Evolutionary conservation across 2,888 invertebrate genomes (phyloP).

Genomic region (Ecliptopera silaceata): DNA sequence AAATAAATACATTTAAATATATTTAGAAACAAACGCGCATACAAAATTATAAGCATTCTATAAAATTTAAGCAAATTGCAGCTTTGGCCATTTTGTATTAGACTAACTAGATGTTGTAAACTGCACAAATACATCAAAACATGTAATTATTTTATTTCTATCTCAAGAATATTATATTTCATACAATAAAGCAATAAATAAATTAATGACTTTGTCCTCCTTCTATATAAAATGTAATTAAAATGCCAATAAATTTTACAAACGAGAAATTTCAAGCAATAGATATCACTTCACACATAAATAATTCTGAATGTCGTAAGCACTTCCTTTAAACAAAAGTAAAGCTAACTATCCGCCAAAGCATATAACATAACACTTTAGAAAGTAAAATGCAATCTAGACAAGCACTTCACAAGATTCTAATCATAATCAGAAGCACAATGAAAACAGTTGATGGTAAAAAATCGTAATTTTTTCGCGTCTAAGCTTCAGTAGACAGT

Average conservation of each 20-base stretch:
- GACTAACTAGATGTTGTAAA: conserved; percentile 17
- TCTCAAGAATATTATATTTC: conserved; percentile 21
- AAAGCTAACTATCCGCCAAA: conserved; percentile 7
- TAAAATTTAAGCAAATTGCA: conserved; percentile 3
- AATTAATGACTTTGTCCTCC: conserved; percentile 28
- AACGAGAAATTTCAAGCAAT: conserved; percentile 29
- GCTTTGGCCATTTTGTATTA: conserved; percentile 1
- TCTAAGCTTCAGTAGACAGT: conserved; percentile 5
- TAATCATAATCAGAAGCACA: too few species aligned
- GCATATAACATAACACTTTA: too few species aligned
- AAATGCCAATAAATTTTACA: conserved; percentile 28
- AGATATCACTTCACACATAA: conserved; percentile 27
- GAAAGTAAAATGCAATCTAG: background rate
- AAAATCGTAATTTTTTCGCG: background rate
- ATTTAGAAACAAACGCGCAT: too few species aligned
- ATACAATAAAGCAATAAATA: conserved; percentile 29
- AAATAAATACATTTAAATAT: too few species aligned
- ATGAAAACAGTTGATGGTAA: background rate
- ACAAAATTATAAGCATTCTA: too few species aligned
- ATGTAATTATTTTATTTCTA: conserved; percentile 12
- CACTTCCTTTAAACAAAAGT: conserved; percentile 28
- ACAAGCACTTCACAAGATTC: background rate
- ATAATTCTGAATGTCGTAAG: conserved; percentile 28
- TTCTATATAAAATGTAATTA: conserved; percentile 25
- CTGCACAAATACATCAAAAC: conserved; percentile 19